Evolutionary conservation across 2,113 vertebrate genomes (phyloP), one percentile per base, ranked within the genome.

Genomic region (Phyllostomus hastatus): DNA sequence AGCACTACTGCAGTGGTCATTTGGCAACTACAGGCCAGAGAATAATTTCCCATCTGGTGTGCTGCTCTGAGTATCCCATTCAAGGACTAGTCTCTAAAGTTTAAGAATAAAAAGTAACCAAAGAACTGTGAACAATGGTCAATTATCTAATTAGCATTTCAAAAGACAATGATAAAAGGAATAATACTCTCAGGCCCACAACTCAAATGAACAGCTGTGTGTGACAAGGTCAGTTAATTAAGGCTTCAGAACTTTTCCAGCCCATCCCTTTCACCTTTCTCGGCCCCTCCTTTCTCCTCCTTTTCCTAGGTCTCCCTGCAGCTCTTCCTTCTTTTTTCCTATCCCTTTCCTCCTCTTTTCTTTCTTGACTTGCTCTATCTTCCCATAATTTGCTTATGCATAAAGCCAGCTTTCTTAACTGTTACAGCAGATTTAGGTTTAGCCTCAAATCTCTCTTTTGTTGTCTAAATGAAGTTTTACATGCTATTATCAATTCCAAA

Each of bases 81-180:
- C 92, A 97, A 96, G 79, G 83, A 87, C 96, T 89, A 46, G 94
- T 96, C 94, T 97, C 95, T 86, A 91, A 93, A 98, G 93, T 98
- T 97, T 94, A 96, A 95, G 97, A 95, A 97, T 96, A 97, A 97
- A 97, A 98, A 97, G 97, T 97, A 97, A 93, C 95, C 91, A 97
- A 96, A 93, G 96, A 97, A 79, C 69, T 83, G 90, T 41, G 91
- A 97, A 97, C 97, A 97, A 96, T 97, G 94, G 96, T 98, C 97
- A 97, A 98, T 97, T 98, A 97, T 96, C 93, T 97, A 96, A 97
- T 97, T 97, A 97, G 96, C 97, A 97, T 98, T 97, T 98, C 96
- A 98, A 98, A 98, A 97, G 97, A 70, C 82, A 95, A 79, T 88
- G 91, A 97, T 97, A 97, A 96, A 98, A 95, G 95, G 93, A 96